Base-by-base conservation (phyloP, 2,888 invertebrate genomes). In the Luffia ferchaultella region DNA sequence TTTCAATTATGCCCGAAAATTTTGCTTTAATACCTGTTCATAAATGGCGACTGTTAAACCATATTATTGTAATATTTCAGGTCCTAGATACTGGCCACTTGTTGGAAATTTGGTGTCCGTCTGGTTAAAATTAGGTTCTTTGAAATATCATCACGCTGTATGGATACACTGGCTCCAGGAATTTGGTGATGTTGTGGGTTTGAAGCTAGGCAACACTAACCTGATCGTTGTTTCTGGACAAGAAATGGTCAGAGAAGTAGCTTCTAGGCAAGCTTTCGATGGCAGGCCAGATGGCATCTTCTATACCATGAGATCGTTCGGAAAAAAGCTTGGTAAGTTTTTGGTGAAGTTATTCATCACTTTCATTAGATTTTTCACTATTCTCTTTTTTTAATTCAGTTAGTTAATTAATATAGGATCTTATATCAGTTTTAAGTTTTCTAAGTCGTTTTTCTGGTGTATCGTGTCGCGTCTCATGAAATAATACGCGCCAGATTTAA, bases 251-350 rank as follows among this genome's bases (percentile, higher is more conserved):
- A 88, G 84, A 56, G 88, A 90, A 60, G 87, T 89, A 2, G 78
- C 88, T 1, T 73, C 80, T 0, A 78, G 85, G 45, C 89, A 90
- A 20, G 89, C 89, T 40, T 90, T 92, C 55, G 88, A 89, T 56
- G 91, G 90, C 0, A 82, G 93, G 54, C 92, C 92, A 0, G 86
- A 89, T 62, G 91, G 90, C 9, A 90, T 90, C 61, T 88, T 91
- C 64, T 92, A 90, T 60, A 77, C 86, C 45, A 72, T 90, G 59
- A 80, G 92, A 52, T 86, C 90, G 0, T 89, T 90, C 58, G 90
- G 90, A 2, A 87, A 89, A 67, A 84, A 89, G 65, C 72, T 88
- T 51, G 92, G 92, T 90, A 65, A 71, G 76, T 30, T 30, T 30
- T 30, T 30, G 30, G 30, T 30, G 3, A 30, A 7, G 30, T 30